Conservation (phyloP, 2,113 vertebrate species). For the Muscicapa adusta region DNA sequence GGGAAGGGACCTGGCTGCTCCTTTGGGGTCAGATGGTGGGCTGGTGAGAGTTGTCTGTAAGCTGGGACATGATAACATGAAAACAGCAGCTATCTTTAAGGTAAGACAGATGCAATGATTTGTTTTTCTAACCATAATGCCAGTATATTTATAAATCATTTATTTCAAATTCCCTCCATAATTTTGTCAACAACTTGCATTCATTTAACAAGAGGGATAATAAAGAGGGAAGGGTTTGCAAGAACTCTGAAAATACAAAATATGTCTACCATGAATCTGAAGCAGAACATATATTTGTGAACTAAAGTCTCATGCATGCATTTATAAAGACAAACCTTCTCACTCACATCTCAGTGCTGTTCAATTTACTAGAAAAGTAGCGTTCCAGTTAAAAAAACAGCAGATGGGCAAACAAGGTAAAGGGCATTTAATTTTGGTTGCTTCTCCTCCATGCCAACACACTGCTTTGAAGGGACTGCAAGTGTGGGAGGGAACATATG, state of each 20-base stretch:
- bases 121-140: background rate
- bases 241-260: background rate
- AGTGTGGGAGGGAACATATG: constrained; percentile 61
- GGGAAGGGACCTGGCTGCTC: background rate
- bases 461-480: background rate
- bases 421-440: constrained; percentile 38
- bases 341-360: background rate
- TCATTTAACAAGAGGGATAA: background rate
- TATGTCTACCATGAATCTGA: background rate
- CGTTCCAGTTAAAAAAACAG: background rate
- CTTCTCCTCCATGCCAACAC: constrained; percentile 29
- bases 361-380: constrained; percentile 6
- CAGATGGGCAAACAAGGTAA: constrained; percentile 57
- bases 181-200: background rate
- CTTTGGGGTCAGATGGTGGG: background rate
- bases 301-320: background rate
- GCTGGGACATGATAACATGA: background rate
- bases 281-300: background rate
- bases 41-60: background rate
- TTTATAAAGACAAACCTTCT: background rate
- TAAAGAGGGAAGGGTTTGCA: background rate
- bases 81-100: background rate
- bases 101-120: background rate
- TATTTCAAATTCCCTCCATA: background rate
- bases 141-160: background rate